Percentiles rank a stretch among this genome's conserved stretches.
Conservation (phyloP, 30 jellyfish, hydroid and myxozoan species). For the Pseudorhiza aurosa region DNA sequence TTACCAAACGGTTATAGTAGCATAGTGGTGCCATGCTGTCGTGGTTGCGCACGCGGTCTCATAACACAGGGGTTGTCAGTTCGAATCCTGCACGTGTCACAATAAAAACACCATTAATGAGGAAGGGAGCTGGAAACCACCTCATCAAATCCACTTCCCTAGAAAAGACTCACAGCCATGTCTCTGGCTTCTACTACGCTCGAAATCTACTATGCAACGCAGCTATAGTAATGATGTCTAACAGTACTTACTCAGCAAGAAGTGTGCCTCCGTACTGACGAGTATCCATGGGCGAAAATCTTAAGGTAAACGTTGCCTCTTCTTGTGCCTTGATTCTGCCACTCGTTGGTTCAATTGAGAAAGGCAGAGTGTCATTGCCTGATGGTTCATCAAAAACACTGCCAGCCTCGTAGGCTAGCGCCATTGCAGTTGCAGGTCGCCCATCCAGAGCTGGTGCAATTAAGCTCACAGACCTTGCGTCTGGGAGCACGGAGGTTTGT, state of each 20-base stretch:
- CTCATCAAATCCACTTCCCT: too few species aligned
- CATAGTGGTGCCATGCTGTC: too few species aligned
- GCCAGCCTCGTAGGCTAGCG: constrained; percentile 87
- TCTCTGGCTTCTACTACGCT: too few species aligned
- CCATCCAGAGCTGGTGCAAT: constrained; percentile 83
- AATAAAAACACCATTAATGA: too few species aligned
- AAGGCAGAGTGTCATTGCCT: constrained; percentile 67
- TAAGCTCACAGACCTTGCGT: constrained; percentile 37
- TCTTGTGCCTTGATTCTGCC: constrained; percentile 70
- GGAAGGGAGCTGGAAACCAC: too few species aligned
- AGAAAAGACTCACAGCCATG: too few species aligned
- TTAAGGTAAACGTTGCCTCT: constrained; percentile 85
- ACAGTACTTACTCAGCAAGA: constrained; percentile 60
- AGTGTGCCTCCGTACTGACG: constrained; percentile 74
- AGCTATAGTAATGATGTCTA: too few species aligned
- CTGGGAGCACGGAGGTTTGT: neutral
- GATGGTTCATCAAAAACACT: constrained; percentile 56
- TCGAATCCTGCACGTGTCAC: too few species aligned
- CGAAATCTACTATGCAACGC: neutral
- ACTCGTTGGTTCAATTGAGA: constrained; percentile 75
- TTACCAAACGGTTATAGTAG: too few species aligned
- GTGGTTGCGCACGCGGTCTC: too few species aligned
- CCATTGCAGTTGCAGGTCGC: constrained; percentile 92
- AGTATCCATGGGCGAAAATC: constrained; percentile 91
- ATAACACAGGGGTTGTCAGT: too few species aligned